These are phyloP conservation scores for Oreamnos americanus DNA, from an alignment of 2,113 vertebrate species.

Conservation along the genomic window DNA sequence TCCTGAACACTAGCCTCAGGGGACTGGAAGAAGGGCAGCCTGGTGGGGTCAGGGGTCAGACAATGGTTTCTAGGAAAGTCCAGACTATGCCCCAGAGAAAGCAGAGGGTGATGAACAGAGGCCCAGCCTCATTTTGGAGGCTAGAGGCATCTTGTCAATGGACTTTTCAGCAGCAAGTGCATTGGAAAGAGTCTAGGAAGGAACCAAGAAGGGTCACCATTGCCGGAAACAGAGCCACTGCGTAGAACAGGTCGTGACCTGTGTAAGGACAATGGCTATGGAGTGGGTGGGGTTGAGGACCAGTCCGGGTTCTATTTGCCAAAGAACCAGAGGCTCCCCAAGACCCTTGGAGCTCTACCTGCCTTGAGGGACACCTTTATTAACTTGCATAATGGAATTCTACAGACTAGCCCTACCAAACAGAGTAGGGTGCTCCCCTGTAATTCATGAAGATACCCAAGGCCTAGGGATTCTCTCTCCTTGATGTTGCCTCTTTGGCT, in stretches of 20 bases:
- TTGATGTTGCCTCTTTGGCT: background rate
- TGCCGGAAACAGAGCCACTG: background rate
- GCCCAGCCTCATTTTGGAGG: background rate
- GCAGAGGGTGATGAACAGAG: background rate
- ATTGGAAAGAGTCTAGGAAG: background rate
- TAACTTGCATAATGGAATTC: background rate
- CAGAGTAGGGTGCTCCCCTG: background rate
- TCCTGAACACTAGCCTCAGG: background rate
- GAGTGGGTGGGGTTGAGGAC: background rate
- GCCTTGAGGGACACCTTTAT: background rate
- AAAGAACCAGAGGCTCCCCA: background rate
- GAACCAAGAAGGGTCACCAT: background rate
- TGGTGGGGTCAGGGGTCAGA: background rate
- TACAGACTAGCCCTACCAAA: background rate
- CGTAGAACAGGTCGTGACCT: background rate
- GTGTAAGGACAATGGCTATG: background rate
- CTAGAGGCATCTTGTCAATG: background rate
- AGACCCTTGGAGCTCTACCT: background rate
- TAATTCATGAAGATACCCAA: background rate
- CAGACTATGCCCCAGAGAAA: background rate
- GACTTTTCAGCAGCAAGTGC: background rate
- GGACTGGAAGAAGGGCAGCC: background rate
- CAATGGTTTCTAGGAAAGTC: background rate
- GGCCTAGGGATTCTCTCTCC: background rate
- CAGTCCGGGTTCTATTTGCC: background rate